These are phyloP conservation scores for Parazoanthus atlanticus DNA, from an alignment of 92 coral and sea anemone genomes.

Conservation along the genomic window DNA sequence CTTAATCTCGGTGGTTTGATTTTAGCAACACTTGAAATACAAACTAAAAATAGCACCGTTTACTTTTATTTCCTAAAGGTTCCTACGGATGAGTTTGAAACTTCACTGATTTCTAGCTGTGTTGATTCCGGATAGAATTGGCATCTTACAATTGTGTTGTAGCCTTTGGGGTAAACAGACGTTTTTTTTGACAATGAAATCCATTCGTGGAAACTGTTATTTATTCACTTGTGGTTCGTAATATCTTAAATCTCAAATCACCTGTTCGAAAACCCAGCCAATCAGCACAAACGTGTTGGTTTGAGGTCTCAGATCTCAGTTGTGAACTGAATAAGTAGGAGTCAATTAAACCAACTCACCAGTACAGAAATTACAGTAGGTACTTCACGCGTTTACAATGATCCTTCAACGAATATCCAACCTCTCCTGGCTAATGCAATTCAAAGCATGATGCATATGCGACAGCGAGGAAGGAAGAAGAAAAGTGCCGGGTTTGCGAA, in stretches of 20 bases:
- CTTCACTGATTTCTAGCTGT: background rate
- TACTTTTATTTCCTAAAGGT: background rate
- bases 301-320: conserved; percentile 27
- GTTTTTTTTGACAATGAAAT: background rate
- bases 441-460: conserved; percentile 36
- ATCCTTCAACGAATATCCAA: background rate
- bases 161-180: conserved; percentile 1
- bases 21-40: background rate
- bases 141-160: conserved; percentile 15
- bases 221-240: conserved; percentile 36
- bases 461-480: conserved; percentile 12
- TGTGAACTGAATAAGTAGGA: conserved; percentile 15
- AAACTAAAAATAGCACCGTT: background rate
- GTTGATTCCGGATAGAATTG: background rate
- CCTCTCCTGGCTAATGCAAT: background rate
- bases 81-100: background rate
- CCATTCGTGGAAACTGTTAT: conserved; percentile 21
- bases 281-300: conserved; percentile 2
- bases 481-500: conserved; percentile 46
- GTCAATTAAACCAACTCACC: conserved; percentile 13
- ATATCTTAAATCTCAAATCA: conserved; percentile 29
- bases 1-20: background rate
- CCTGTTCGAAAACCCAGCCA: conserved; percentile 22
- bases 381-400: conserved; percentile 1
- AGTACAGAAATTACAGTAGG: background rate